A percentile compares a stretch with the other conserved stretches of the same genome.
Evolutionary conservation across 2,888 invertebrate species (phyloP).

Genomic region (Sphaerophoria taeniata): DNA sequence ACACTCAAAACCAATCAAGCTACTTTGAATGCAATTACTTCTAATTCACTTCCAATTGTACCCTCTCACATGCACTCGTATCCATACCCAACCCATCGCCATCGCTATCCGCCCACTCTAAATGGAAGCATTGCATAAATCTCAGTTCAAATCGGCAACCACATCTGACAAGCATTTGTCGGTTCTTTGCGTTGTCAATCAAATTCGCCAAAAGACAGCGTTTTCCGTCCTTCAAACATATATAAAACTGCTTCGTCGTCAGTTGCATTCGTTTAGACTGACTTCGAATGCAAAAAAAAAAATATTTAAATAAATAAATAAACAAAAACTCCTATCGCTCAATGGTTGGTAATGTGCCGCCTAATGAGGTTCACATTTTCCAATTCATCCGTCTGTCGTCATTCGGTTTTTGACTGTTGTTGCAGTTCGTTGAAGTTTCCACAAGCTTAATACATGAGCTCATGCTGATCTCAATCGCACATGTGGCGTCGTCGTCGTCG

Average conservation of each 20-base stretch:
- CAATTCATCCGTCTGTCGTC: slow-evolving; percentile 66
- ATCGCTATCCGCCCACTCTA: slow-evolving; percentile 20
- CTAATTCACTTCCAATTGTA: slow-evolving; percentile 26
- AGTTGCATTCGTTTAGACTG: slow-evolving; percentile 2
- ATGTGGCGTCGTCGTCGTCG: slow-evolving; percentile 55
- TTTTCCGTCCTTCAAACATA: slow-evolving; percentile 33
- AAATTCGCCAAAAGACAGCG: slow-evolving; percentile 40
- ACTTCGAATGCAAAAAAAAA: background rate
- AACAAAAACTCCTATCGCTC: slow-evolving; percentile 48
- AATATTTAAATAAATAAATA: background rate
- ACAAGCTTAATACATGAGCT: slow-evolving; percentile 17
- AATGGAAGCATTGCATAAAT: slow-evolving; percentile 31
- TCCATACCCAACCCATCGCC: slow-evolving; percentile 9
- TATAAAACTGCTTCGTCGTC: background rate
- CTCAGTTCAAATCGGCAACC: slow-evolving; percentile 26
- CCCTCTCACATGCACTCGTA: background rate
- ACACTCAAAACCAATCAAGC: slow-evolving; percentile 25
- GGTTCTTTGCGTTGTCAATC: slow-evolving; percentile 67
- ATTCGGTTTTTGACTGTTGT: background rate
- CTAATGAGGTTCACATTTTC: slow-evolving; percentile 73
- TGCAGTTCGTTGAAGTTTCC: slow-evolving; percentile 47
- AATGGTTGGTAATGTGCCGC: slow-evolving; percentile 62
- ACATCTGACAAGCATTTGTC: slow-evolving; percentile 66
- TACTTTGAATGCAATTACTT: slow-evolving; percentile 33
- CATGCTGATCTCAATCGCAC: slow-evolving; percentile 57